A percentile compares a stretch with the other conserved stretches of the same genome.
Evolutionary conservation across 2,113 vertebrate genomes (phyloP).

Genomic region (Hippocampus abdominalis): DNA sequence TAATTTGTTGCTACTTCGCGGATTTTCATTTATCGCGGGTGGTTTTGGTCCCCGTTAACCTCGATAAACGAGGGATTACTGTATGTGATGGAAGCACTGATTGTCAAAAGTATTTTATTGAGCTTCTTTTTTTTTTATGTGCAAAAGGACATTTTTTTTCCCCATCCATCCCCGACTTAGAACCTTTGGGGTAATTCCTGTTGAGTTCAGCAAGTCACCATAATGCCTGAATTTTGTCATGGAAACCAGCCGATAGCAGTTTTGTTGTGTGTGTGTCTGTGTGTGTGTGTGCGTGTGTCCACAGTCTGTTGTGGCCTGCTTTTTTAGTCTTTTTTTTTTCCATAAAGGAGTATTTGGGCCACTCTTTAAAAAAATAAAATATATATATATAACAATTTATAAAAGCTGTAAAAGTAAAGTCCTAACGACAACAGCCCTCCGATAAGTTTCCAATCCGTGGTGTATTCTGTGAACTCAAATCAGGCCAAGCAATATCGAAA

Average conservation of each 20-base stretch:
- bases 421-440: too few relatives aligned
- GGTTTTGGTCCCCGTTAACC: too few relatives aligned
- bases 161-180: slow-evolving; percentile 7
- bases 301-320: slow-evolving; percentile 10
- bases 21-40: too few relatives aligned
- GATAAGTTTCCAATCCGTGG: too few relatives aligned
- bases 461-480: too few relatives aligned
- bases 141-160: slow-evolving; percentile 5
- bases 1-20: too few relatives aligned
- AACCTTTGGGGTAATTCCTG: slow-evolving; percentile 31
- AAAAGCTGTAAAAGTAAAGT: too few relatives aligned
- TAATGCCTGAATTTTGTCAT: slow-evolving; percentile 60
- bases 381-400: not conserved
- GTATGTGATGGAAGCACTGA: slow-evolving; percentile 70
- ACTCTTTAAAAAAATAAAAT: not conserved
- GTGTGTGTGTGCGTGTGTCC: not conserved
- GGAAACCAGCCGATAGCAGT: slow-evolving; percentile 52
- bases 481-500: too few relatives aligned
- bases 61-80: too few relatives aligned
- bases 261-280: slow-evolving; percentile 18
- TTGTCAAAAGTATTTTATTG: slow-evolving; percentile 69
- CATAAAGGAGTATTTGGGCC: not conserved
- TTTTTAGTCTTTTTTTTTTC: slow-evolving; percentile 26
- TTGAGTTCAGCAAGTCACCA: slow-evolving; percentile 54
- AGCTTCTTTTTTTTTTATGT: slow-evolving; percentile 49